Conservation (phyloP, 2,888 invertebrate genomes). For the Pterostichus madidus region DNA sequence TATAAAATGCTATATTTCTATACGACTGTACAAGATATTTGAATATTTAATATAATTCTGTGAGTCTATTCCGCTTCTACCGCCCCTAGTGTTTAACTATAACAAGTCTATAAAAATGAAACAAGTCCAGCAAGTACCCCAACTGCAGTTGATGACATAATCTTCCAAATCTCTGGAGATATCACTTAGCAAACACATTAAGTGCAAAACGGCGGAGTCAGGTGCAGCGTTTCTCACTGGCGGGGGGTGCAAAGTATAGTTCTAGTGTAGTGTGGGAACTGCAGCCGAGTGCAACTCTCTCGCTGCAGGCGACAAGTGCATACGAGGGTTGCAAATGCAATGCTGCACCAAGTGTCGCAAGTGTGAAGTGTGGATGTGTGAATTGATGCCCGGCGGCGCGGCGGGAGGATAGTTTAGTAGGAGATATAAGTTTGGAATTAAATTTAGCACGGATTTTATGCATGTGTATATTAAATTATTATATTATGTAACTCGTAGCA, state of each 20-base stretch:
- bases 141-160: slow-evolving; percentile 8
- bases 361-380: slow-evolving; percentile 9
- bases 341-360: slow-evolving; percentile 22
- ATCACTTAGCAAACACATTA: slow-evolving; percentile 58
- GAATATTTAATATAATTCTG: not conserved
- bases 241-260: slow-evolving; percentile 40
- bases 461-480: too few species aligned
- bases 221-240: slow-evolving; percentile 46
- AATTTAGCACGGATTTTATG: not conserved
- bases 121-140: not conserved
- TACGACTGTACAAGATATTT: too few species aligned
- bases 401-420: not conserved
- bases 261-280: slow-evolving; percentile 21
- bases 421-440: slow-evolving; percentile 28
- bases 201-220: slow-evolving; percentile 44
- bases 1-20: too few species aligned
- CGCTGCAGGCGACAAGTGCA: slow-evolving; percentile 48
- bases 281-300: not conserved
- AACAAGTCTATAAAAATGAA: slow-evolving; percentile 15
- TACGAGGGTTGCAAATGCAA: slow-evolving; percentile 3
- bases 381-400: not conserved
- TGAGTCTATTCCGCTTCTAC: not conserved
- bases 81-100: not conserved
- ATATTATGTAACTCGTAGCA: too few species aligned
- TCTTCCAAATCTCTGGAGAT: slow-evolving; percentile 41